Conservation (phyloP, 1,140 invertebrate species). For the Ptiloglossa arizonensis region DNA sequence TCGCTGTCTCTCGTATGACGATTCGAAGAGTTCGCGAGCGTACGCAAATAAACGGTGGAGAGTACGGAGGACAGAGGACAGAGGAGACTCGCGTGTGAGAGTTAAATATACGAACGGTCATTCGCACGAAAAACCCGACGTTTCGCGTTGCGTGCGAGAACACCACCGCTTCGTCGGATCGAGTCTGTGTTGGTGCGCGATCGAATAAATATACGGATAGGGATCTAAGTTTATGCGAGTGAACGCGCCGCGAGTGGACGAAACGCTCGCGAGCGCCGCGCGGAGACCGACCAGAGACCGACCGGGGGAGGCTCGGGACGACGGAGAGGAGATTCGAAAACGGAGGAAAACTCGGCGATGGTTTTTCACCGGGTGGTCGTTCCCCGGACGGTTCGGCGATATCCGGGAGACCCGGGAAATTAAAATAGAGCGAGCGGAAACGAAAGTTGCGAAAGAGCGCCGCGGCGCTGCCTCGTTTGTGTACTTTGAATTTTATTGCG, state of each 20-base stretch:
- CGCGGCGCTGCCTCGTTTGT: slow-evolving; percentile 51
- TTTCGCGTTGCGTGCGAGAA: slow-evolving; percentile 45
- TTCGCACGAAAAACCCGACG: slow-evolving; percentile 48
- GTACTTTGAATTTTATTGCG: slow-evolving; percentile 68
- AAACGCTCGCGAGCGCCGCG: not conserved
- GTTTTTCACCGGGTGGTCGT: slow-evolving; percentile 62
- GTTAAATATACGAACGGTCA: slow-evolving; percentile 48
- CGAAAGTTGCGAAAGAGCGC: slow-evolving; percentile 63
- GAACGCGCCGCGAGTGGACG: not conserved
- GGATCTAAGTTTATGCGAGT: slow-evolving; percentile 46
- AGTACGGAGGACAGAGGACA: no score
- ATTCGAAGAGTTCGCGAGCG: slow-evolving; percentile 21
- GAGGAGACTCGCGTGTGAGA: slow-evolving; percentile 41
- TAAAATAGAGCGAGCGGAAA: slow-evolving; percentile 71
- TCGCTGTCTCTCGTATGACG: slow-evolving; percentile 36
- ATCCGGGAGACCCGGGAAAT: slow-evolving; percentile 66
- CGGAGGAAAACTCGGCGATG: not conserved
- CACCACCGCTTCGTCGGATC: not conserved
- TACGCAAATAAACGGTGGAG: slow-evolving; percentile 33
- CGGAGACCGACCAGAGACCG: not conserved
- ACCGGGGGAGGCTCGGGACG: not conserved
- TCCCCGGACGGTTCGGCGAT: slow-evolving; percentile 57
- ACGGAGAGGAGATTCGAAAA: no score
- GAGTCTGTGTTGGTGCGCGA: slow-evolving; percentile 20
- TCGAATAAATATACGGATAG: slow-evolving; percentile 53